Evolutionary conservation across 2,797 vertebrate genomes (phyloP).

Genomic region (Okamejei kenojei): DNA sequence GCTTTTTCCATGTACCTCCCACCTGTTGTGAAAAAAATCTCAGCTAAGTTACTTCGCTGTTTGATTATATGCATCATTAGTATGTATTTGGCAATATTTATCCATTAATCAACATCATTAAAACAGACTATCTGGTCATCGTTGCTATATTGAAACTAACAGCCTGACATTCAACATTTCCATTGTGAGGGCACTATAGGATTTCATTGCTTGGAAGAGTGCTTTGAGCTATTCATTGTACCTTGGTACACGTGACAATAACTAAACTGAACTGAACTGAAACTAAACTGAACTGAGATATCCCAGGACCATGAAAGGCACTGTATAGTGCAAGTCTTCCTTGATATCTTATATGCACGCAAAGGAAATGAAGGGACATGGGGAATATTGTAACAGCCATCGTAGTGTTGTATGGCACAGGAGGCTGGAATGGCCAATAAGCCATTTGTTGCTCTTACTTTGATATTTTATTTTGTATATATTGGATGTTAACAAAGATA

Average conservation of each 20-base stretch:
- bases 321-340: neutral
- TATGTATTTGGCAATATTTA: neutral
- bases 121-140: neutral
- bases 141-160: neutral
- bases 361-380: too few relatives aligned
- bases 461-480: neutral
- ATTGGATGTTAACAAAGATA: too few relatives aligned
- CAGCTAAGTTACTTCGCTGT: neutral
- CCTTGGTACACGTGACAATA: too few relatives aligned
- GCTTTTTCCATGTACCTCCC: too few relatives aligned
- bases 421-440: too few relatives aligned
- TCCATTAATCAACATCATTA: neutral
- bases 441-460: neutral
- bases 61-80: neutral
- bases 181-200: neutral
- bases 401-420: too few relatives aligned
- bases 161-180: neutral
- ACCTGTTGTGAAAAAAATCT: too few relatives aligned
- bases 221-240: neutral
- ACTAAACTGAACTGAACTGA: too few relatives aligned
- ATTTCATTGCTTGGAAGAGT: neutral
- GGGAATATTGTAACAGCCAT: too few relatives aligned
- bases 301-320: neutral
- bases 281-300: neutral
- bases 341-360: too few relatives aligned